A percentile compares a stretch with the other conserved stretches of the same genome.
These are phyloP conservation scores for Bombylius discolor DNA, from an alignment of 2,888 invertebrate species.

Conservation along the genomic window DNA sequence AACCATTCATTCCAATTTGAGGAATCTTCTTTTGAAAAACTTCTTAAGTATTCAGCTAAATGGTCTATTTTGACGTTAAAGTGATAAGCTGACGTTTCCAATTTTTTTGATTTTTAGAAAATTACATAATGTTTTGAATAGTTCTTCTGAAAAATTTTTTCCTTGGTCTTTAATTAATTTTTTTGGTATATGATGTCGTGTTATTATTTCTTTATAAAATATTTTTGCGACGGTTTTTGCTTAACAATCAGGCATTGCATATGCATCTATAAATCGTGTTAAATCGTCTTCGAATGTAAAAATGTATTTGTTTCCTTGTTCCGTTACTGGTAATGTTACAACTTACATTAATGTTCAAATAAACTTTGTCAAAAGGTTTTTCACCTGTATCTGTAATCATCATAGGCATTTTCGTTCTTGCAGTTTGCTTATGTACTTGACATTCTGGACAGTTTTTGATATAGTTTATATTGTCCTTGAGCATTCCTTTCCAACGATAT, in stretches of 20 bases:
- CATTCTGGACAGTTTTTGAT: background rate
- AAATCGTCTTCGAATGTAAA: background rate
- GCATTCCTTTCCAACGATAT: no score
- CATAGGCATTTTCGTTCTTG: background rate
- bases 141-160: background rate
- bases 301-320: slow-evolving; percentile 1
- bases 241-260: background rate
- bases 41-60: no score
- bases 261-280: background rate
- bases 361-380: no score
- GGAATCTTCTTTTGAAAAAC: no score
- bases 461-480: no score
- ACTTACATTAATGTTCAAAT: slow-evolving; percentile 4
- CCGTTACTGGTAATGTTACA: background rate
- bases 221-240: background rate
- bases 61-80: no score
- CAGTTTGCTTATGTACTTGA: background rate
- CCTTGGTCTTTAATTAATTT: slow-evolving; percentile 7
- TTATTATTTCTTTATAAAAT: background rate
- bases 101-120: background rate
- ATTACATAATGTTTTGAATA: background rate
- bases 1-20: no score
- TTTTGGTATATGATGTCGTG: background rate
- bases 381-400: slow-evolving; percentile 1
- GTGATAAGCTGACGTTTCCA: no score